Conservation (phyloP, 2,888 invertebrate genomes). For the Cheilosia vulpina region DNA sequence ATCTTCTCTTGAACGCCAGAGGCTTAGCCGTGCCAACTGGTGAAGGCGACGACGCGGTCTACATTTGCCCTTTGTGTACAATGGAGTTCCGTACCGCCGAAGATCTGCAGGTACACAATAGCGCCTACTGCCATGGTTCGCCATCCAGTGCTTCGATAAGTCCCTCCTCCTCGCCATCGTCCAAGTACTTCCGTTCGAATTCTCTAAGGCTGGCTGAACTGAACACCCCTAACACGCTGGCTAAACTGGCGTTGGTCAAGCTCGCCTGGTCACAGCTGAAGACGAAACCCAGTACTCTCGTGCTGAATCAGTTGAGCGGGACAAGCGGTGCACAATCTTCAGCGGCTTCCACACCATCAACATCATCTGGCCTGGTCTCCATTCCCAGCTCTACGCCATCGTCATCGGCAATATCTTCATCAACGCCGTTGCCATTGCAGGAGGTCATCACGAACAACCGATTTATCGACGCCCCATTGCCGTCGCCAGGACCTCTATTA, state of each 20-base stretch:
- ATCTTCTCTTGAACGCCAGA: conserved; percentile 89
- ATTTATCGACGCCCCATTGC: conserved; percentile 87
- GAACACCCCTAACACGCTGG: conserved; percentile 82
- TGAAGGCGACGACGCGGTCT: conserved; percentile 87
- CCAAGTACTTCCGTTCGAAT: conserved; percentile 86
- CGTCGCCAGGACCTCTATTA: conserved; percentile 92
- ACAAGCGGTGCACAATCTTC: conserved; percentile 38
- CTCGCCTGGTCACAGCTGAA: conserved; percentile 83
- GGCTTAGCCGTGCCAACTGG: conserved; percentile 84
- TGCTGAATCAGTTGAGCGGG: conserved; percentile 83
- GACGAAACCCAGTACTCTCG: conserved; percentile 86
- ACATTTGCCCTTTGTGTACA: conserved; percentile 90
- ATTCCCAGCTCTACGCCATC: conserved; percentile 43
- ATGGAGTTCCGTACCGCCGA: conserved; percentile 92
- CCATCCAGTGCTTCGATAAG: conserved; percentile 82
- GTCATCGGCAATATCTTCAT: not conserved
- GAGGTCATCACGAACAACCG: conserved; percentile 77
- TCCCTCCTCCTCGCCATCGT: conserved; percentile 82
- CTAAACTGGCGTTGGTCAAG: conserved; percentile 82
- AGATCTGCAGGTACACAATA: conserved; percentile 91
- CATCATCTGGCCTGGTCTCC: conserved; percentile 34
- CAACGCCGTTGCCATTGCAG: conserved; percentile 47
- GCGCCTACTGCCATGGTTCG: conserved; percentile 91
- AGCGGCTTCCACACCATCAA: conserved; percentile 27
- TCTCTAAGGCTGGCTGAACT: conserved; percentile 86